These are phyloP conservation scores for Chlamydotis undulata DNA, from an alignment of 2,113 vertebrate species.

Conservation along the genomic window DNA sequence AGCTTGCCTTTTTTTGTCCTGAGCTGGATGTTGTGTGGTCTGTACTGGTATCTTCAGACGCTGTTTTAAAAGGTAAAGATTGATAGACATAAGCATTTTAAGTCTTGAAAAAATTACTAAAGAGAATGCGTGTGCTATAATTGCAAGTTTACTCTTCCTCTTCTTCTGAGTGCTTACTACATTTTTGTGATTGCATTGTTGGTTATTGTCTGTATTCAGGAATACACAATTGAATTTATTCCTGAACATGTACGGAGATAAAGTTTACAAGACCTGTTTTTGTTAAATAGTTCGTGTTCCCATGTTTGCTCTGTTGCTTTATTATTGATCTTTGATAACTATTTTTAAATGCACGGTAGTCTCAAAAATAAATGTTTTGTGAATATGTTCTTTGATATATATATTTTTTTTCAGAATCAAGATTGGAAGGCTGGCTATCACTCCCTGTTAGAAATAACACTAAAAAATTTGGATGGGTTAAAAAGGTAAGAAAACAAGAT, in stretches of 20 bases:
- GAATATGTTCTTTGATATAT: neutral
- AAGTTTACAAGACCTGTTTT: neutral
- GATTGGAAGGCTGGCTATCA: slow-evolving; percentile 97
- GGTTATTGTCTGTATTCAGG: neutral
- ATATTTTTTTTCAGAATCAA: slow-evolving; percentile 79
- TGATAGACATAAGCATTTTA: neutral
- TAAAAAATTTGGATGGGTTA: slow-evolving; percentile 97
- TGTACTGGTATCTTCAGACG: neutral
- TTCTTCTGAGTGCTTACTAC: neutral
- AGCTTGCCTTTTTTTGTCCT: neutral
- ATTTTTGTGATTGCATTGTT: neutral
- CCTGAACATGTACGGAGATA: neutral
- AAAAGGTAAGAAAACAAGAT: slow-evolving; percentile 81
- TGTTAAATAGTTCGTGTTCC: neutral
- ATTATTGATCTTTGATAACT: neutral
- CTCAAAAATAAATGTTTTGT: neutral
- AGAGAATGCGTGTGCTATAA: slow-evolving; percentile 9
- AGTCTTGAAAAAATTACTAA: slow-evolving; percentile 12
- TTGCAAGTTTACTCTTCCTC: neutral
- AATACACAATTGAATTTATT: neutral
- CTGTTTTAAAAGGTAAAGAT: neutral
- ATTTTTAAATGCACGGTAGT: neutral
- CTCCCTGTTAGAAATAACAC: slow-evolving; percentile 96
- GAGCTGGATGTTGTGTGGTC: neutral
- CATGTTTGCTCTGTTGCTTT: slow-evolving; percentile 8